Conservation (phyloP, 2,888 invertebrate species). For the Corythucha ciliata region DNA sequence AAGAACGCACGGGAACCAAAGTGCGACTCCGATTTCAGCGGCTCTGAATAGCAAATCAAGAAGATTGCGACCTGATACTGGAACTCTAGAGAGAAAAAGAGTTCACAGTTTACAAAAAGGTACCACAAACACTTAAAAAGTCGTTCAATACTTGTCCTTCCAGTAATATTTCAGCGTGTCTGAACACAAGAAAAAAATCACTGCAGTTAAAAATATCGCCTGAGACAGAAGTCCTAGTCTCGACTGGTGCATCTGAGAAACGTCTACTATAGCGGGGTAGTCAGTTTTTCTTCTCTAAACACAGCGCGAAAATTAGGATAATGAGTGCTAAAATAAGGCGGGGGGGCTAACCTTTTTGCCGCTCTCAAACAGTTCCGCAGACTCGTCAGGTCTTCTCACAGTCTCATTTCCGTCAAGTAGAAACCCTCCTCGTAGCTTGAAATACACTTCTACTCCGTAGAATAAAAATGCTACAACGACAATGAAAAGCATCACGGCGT, state of each 20-base stretch:
- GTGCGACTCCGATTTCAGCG: slow-evolving; percentile 82
- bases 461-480: slow-evolving; percentile 87
- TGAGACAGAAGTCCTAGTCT: slow-evolving; percentile 79
- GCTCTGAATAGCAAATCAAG: slow-evolving; percentile 85
- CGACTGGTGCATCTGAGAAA: slow-evolving; percentile 84
- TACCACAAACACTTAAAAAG: neutral
- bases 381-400: too few species aligned
- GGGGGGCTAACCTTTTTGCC: too few species aligned
- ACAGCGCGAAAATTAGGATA: neutral
- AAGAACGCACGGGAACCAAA: slow-evolving; percentile 92
- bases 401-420: too few species aligned
- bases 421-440: slow-evolving; percentile 57
- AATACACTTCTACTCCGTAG: slow-evolving; percentile 88
- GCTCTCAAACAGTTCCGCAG: too few species aligned
- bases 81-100: slow-evolving; percentile 51
- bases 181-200: slow-evolving; percentile 79
- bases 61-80: slow-evolving; percentile 82
- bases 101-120: neutral
- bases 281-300: neutral
- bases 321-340: neutral
- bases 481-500: slow-evolving; percentile 80
- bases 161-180: slow-evolving; percentile 70
- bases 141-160: slow-evolving; percentile 59
- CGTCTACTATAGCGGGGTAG: slow-evolving; percentile 49
- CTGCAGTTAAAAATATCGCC: slow-evolving; percentile 81